phyloP scores from a whole-genome alignment of 2,888 invertebrate species.

The Drosophila flavopinicola region DNA sequence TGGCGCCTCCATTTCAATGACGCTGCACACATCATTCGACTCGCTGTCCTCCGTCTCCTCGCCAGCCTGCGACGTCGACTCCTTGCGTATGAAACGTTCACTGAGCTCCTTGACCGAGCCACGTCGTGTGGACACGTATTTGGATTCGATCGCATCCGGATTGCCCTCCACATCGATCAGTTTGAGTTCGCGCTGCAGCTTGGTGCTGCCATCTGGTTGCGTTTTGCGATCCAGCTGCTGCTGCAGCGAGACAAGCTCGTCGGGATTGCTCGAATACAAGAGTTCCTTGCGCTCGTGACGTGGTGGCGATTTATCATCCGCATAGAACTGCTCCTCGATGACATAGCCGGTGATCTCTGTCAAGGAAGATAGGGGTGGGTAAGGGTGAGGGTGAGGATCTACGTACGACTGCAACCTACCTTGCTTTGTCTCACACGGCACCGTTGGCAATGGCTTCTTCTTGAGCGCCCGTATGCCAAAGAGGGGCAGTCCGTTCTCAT shows the following conservation, averaged over 20 bases:
- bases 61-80: constrained; percentile 67
- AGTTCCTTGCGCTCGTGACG: constrained; percentile 89
- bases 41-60: constrained; percentile 78
- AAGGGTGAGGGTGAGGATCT: too few relatives aligned
- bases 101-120: constrained; percentile 91
- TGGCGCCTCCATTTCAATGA: constrained; percentile 70
- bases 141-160: constrained; percentile 29
- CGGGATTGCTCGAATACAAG: constrained; percentile 88
- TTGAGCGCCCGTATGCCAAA: constrained; percentile 91
- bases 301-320: constrained; percentile 89
- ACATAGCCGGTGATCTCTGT: constrained; percentile 89
- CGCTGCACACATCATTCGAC: constrained; percentile 72
- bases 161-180: constrained; percentile 53
- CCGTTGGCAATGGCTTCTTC: constrained; percentile 83
- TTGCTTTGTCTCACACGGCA: constrained; percentile 87
- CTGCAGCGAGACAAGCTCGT: constrained; percentile 77
- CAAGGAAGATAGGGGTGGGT: too few relatives aligned
- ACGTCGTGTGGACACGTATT: constrained; percentile 84
- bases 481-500: constrained; percentile 91
- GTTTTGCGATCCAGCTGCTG: constrained; percentile 61
- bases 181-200: constrained; percentile 64
- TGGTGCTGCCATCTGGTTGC: constrained; percentile 43
- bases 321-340: constrained; percentile 88
- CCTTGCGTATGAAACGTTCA: constrained; percentile 91
- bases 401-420: too few relatives aligned